phyloP scores from a whole-genome alignment of 2,888 invertebrate species.

The Catocala sponsa region DNA sequence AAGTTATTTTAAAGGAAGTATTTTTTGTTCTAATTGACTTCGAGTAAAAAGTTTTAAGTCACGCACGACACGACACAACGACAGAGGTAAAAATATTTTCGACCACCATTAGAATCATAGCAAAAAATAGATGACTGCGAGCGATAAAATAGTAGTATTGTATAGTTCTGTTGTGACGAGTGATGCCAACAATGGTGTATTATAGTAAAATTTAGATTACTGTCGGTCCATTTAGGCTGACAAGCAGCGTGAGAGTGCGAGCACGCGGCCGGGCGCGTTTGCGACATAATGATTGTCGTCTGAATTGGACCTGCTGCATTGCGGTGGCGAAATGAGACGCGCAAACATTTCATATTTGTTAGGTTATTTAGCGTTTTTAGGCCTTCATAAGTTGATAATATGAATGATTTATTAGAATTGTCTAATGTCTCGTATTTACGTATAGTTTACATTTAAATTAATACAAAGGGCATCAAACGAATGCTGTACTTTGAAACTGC shows the following conservation, averaged over 20 bases:
- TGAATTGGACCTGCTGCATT: constrained; percentile 56
- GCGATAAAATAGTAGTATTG: constrained; percentile 22
- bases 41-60: constrained; percentile 13
- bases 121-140: constrained; percentile 2
- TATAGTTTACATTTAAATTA: too few species aligned
- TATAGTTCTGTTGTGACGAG: constrained; percentile 33
- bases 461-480: too few species aligned
- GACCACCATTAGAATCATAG: too few species aligned
- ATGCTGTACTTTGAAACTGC: too few species aligned
- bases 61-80: neutral
- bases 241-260: constrained; percentile 57
- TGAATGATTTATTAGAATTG: too few species aligned
- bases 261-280: constrained; percentile 35
- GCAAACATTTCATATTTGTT: constrained; percentile 35
- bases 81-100: constrained; percentile 19
- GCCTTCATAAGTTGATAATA: too few species aligned
- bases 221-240: constrained; percentile 46
- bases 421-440: too few species aligned
- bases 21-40: too few species aligned
- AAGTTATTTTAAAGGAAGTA: too few species aligned
- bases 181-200: constrained; percentile 40
- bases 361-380: neutral
- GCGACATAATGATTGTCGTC: constrained; percentile 56
- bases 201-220: constrained; percentile 50
- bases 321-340: constrained; percentile 54